phyloP scores from a whole-genome alignment of 2,113 vertebrate species.

The Brachyhypopomus gauderio region DNA sequence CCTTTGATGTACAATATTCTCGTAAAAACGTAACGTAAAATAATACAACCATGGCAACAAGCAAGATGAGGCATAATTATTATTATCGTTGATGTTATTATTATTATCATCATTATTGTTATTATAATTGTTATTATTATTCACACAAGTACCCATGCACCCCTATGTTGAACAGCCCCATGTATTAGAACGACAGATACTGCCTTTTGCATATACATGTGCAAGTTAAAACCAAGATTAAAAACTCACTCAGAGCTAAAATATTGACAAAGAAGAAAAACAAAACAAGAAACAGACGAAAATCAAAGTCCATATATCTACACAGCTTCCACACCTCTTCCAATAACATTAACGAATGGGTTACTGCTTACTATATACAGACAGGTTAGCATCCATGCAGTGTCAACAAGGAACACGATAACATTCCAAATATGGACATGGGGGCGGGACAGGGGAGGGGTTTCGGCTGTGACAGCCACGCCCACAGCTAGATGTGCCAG shows the following conservation, averaged over 20 bases:
- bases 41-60: slow-evolving; percentile 74
- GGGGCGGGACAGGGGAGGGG: slow-evolving; percentile 61
- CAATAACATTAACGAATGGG: slow-evolving; percentile 67
- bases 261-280: slow-evolving; percentile 56
- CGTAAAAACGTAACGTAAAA: slow-evolving; percentile 65
- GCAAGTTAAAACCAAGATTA: slow-evolving; percentile 65
- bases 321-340: slow-evolving; percentile 73
- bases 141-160: slow-evolving; percentile 74
- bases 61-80: slow-evolving; percentile 62
- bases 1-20: slow-evolving; percentile 73
- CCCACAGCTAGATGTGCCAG: neutral
- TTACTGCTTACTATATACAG: slow-evolving; percentile 79
- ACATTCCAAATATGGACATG: slow-evolving; percentile 77
- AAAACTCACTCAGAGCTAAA: slow-evolving; percentile 46
- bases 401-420: slow-evolving; percentile 80
- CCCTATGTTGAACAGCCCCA: slow-evolving; percentile 62
- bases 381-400: slow-evolving; percentile 82
- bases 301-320: slow-evolving; percentile 66
- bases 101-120: neutral
- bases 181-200: slow-evolving; percentile 77
- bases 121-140: neutral
- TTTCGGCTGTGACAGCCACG: slow-evolving; percentile 24
- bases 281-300: slow-evolving; percentile 28
- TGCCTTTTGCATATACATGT: slow-evolving; percentile 75
- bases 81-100: slow-evolving; percentile 17